phyloP scores from a whole-genome alignment of 2,888 invertebrate genomes.

The Theretra japonica region DNA sequence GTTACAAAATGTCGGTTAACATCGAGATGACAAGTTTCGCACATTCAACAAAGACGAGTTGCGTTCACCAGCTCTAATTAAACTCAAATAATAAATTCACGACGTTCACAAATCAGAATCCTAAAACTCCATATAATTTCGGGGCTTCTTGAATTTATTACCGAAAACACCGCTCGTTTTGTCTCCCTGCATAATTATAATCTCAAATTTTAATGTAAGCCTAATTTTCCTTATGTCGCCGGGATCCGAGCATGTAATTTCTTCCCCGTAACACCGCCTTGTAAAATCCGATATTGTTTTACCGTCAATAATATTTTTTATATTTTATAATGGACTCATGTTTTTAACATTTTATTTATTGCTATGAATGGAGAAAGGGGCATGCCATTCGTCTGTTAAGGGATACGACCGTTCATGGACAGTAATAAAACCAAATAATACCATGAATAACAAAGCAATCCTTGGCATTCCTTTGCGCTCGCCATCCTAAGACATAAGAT shows the following conservation, averaged over 20 bases:
- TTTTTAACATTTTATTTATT: no score
- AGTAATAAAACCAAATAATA: no score
- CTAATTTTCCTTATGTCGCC: conserved; percentile 21
- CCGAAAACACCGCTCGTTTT: conserved; percentile 16
- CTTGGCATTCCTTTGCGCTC: no score
- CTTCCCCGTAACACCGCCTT: background rate
- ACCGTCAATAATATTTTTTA: background rate
- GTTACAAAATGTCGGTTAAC: no score
- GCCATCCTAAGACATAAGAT: no score
- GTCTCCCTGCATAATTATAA: conserved; percentile 28
- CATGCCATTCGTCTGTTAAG: no score
- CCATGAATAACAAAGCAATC: no score
- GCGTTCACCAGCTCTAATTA: background rate
- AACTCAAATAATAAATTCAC: conserved; percentile 8
- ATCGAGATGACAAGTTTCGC: no score
- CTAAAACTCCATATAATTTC: conserved; percentile 15
- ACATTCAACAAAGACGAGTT: background rate
- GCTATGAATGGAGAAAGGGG: no score
- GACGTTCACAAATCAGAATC: conserved; percentile 3
- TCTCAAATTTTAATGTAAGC: conserved; percentile 27
- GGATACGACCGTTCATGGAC: no score
- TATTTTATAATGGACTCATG: background rate
- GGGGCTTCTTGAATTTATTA: conserved; percentile 25
- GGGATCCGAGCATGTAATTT: conserved; percentile 17
- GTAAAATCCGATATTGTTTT: background rate